Evolutionary conservation across 2,113 vertebrate genomes (phyloP).

Genomic region (Alces alces): DNA sequence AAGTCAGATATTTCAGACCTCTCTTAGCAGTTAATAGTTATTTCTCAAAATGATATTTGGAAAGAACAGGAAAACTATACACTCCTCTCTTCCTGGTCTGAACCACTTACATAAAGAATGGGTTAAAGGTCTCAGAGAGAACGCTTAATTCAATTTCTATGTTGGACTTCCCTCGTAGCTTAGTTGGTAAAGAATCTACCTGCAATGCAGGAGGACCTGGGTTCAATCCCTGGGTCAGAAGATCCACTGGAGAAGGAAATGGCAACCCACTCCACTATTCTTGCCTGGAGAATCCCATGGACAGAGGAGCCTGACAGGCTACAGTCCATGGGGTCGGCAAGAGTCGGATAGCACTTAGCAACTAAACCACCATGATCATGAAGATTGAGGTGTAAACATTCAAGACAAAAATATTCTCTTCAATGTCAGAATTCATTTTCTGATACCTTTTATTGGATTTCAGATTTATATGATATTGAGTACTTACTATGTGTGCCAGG

Average conservation of each 20-base stretch:
- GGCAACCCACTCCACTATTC: background rate
- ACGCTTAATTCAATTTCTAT: background rate
- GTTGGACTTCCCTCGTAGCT: background rate
- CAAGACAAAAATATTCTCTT: conserved; percentile 2
- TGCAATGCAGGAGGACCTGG: background rate
- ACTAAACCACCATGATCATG: background rate
- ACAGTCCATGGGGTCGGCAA: background rate
- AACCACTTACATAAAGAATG: conserved; percentile 4
- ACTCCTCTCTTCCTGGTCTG: background rate
- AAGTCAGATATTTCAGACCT: background rate
- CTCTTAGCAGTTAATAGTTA: background rate
- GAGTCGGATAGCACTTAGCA: background rate
- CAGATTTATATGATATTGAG: background rate
- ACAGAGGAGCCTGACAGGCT: background rate
- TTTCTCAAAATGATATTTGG: conserved; percentile 13
- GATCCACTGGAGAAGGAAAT: background rate
- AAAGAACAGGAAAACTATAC: background rate
- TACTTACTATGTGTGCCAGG: background rate
- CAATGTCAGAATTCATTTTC: background rate
- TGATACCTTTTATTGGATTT: background rate
- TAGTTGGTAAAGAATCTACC: background rate
- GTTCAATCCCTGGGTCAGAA: background rate
- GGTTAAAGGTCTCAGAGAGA: background rate
- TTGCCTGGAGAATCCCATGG: background rate
- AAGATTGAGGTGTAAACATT: background rate